A percentile compares a stretch with the other conserved stretches of the same genome.
These are phyloP conservation scores for Prionchulus punctatus DNA, from an alignment of 2,888 invertebrate species.

Conservation along the genomic window DNA sequence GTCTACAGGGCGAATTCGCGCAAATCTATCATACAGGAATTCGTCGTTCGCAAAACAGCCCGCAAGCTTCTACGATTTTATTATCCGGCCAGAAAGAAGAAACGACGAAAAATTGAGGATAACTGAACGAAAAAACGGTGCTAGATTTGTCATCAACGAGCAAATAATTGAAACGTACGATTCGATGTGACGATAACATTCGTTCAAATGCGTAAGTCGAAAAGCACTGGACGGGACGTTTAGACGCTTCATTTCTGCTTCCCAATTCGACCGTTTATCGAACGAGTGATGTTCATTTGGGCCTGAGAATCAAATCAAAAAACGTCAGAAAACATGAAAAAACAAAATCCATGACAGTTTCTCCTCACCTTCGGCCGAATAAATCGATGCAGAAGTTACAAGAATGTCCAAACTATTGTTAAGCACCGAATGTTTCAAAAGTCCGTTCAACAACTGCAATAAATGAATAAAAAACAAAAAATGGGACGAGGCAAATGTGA, in stretches of 20 bases:
- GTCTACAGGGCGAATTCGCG: not conserved
- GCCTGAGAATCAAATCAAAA: not conserved
- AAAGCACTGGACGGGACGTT: not conserved
- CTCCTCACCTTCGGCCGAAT: no score
- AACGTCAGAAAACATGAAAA: no score
- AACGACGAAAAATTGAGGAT: conserved; percentile 9
- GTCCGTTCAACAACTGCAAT: conserved; percentile 9
- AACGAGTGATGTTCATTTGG: not conserved
- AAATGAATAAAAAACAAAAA: not conserved
- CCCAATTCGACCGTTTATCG: not conserved
- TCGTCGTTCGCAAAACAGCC: not conserved
- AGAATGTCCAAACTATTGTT: no score
- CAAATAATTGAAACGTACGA: not conserved
- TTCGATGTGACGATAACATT: not conserved
- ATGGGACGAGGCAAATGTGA: not conserved
- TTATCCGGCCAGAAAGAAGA: conserved; percentile 3
- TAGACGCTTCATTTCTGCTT: not conserved
- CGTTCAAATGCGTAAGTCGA: not conserved
- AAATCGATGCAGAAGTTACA: no score
- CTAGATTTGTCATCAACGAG: not conserved
- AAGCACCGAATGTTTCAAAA: conserved; percentile 16
- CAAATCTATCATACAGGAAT: conserved; percentile 8
- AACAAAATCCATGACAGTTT: no score
- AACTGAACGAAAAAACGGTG: conserved; percentile 8
- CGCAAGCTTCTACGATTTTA: not conserved